Conservation (phyloP, 1,140 invertebrate genomes). For the Bombus affinis region DNA sequence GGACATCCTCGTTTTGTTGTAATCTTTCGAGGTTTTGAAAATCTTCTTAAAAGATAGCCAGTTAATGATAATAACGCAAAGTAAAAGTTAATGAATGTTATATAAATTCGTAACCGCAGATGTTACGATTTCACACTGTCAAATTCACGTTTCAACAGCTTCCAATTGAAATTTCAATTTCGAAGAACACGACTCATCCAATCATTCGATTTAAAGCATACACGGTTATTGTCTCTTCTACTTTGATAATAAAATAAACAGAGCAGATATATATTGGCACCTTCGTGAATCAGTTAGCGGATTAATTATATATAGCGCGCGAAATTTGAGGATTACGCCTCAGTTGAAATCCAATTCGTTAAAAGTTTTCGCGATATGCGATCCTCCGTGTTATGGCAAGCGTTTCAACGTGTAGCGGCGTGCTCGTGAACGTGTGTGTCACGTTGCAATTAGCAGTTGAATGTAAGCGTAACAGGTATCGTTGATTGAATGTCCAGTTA, state of each 20-base stretch:
- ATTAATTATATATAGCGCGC: not conserved
- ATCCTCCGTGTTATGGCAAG: not conserved
- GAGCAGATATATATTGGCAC: not conserved
- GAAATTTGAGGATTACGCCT: not conserved
- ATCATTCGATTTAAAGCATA: not conserved
- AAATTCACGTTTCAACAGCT: not conserved
- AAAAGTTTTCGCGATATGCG: not conserved
- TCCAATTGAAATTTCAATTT: not conserved
- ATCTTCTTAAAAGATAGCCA: not conserved
- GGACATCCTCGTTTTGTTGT: too few relatives aligned
- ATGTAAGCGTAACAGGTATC: not conserved
- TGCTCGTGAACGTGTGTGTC: not conserved
- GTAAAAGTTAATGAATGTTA: not conserved
- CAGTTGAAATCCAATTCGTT: conserved; percentile 8
- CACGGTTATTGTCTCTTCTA: not conserved
- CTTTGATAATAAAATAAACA: not conserved
- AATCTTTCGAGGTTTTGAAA: not conserved
- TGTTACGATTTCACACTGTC: not conserved
- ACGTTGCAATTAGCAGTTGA: conserved; percentile 13
- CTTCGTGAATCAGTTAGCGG: not conserved
- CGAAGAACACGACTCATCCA: not conserved
- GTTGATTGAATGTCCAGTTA: conserved; percentile 19
- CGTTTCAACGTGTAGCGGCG: not conserved
- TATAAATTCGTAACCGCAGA: not conserved
- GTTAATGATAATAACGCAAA: not conserved